These are phyloP conservation scores for Lepidochitona cinerea DNA, from an alignment of 2,888 invertebrate genomes.

Conservation along the genomic window DNA sequence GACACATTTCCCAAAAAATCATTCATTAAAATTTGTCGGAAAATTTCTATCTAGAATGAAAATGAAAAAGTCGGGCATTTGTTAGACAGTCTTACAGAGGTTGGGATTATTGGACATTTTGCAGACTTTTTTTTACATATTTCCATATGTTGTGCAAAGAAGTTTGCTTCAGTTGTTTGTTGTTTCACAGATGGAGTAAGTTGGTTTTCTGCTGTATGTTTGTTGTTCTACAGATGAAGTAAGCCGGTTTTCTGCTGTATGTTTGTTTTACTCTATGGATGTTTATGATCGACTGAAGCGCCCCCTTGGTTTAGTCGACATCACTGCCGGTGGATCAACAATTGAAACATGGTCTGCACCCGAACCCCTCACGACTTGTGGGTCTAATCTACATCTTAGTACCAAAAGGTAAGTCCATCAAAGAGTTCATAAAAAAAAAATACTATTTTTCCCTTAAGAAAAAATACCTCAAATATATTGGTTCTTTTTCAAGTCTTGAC, in stretches of 20 bases:
- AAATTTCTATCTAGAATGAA: too few species aligned
- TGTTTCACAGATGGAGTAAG: neutral
- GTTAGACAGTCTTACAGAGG: too few species aligned
- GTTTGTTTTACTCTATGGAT: conserved; percentile 63
- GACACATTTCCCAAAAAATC: too few species aligned
- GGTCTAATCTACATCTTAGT: conserved; percentile 8
- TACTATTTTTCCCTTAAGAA: neutral
- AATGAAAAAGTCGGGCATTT: too few species aligned
- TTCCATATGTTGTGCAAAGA: neutral
- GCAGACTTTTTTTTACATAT: too few species aligned
- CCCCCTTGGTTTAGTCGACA: conserved; percentile 61
- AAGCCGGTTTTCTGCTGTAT: conserved; percentile 60
- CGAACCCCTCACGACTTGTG: conserved; percentile 52
- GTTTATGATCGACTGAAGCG: conserved; percentile 46
- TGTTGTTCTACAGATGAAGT: neutral
- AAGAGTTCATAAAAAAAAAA: neutral
- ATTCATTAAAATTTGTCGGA: too few species aligned
- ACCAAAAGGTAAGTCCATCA: neutral
- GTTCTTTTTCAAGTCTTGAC: too few species aligned
- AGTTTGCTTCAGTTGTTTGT: neutral
- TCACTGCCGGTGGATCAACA: conserved; percentile 55
- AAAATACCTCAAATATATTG: neutral
- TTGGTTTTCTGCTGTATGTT: neutral
- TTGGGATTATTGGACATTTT: too few species aligned
- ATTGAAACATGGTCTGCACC: conserved; percentile 61